Evolutionary conservation across 2,113 vertebrate genomes (phyloP).

Genomic region (Motacilla tschutschensis): DNA sequence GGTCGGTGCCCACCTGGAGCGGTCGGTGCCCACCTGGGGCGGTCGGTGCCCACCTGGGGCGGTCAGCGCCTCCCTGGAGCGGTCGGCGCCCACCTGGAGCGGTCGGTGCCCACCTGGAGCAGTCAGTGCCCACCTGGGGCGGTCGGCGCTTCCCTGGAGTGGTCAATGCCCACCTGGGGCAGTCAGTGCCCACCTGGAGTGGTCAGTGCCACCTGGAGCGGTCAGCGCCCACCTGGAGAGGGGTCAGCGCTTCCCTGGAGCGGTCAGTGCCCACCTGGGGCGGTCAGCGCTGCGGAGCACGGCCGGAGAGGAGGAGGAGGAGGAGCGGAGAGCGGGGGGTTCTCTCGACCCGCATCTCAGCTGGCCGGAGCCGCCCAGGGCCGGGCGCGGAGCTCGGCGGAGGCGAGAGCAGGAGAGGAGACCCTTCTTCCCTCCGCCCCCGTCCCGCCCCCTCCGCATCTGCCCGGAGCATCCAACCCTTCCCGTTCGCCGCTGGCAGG

Average conservation of each 20-base stretch:
- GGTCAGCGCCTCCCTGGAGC: rapidly evolving
- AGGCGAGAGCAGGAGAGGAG: background rate
- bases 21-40: rapidly evolving
- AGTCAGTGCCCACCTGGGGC: rapidly evolving
- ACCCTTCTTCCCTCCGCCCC: background rate
- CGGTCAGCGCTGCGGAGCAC: background rate
- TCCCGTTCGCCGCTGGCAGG: background rate
- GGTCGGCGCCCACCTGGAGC: rapidly evolving
- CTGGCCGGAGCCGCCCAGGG: background rate
- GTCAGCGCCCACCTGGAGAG: background rate
- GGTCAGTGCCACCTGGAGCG: rapidly evolving
- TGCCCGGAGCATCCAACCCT: background rate
- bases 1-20: background rate
- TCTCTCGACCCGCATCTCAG: background rate
- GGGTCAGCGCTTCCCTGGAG: rapidly evolving
- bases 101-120: rapidly evolving
- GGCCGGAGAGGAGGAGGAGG: background rate
- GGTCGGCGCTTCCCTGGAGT: rapidly evolving
- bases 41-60: rapidly evolving
- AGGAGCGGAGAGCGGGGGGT: background rate
- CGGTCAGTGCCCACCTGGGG: background rate
- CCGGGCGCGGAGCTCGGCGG: background rate
- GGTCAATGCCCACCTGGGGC: rapidly evolving
- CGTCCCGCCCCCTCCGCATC: background rate
- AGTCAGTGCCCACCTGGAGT: rapidly evolving